Base-by-base conservation (phyloP, 2,797 vertebrate species). In the Scyliorhinus canicula region DNA sequence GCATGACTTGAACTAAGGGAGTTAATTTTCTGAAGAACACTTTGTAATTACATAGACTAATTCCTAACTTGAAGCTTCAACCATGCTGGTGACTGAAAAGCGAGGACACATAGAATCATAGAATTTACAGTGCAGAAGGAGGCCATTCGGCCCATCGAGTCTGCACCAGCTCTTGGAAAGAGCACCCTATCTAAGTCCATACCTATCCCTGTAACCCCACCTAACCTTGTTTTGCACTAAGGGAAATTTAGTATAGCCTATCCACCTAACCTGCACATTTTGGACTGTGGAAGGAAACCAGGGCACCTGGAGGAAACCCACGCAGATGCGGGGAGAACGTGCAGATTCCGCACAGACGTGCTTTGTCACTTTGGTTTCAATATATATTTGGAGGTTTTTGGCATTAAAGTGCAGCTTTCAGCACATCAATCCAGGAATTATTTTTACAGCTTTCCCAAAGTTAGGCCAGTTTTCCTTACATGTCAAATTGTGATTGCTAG, bases 1-100 rank as follows among this genome's bases (percentile, higher is more conserved):
- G 3, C 86, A 90, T 90, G 55, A 60, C 77, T 7, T 82, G 5
- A 60, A 90, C 4, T 16, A 90, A 90, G 5, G 5, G 0, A 57
- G 55, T 90, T 60, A 57, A 90, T 90, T 60, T 90, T 55, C 28
- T 60, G 31, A 88, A 88, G 40, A 90, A n/a, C n/a, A 90, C 84
- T 50, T 14, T 86, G 55, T 52, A 19, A 44, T 24, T 82, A 26
- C 40, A 35, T 19, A 90, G 60, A 57, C 55, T 90, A 35, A 57
- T 90, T 90, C 28, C 0, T 57, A 60, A 60, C 86, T 31, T 60
- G 14, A 8, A 50, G 50, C 82, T 50, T 85, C 11, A 47, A 44
- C 44, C 82, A 85, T 6, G 69, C 69, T 69, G 67, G 44, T 19
- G 21, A 65, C 63, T 65, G 12, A 60, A 14, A 60, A 12, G n/a